phyloP scores from a whole-genome alignment of 2,113 vertebrate genomes.

The Phyllostomus discolor region DNA sequence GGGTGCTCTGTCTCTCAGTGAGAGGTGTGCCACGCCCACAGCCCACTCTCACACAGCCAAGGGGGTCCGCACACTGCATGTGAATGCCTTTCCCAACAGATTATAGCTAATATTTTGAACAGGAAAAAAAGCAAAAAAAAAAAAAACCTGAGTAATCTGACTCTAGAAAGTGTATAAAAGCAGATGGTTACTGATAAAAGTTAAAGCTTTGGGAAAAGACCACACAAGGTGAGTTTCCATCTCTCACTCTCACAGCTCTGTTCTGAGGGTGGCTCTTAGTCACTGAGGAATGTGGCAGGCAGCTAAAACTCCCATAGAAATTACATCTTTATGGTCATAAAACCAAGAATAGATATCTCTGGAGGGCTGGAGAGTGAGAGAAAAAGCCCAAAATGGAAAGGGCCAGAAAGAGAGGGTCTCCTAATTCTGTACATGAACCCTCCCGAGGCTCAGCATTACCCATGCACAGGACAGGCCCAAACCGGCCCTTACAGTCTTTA shows the following conservation, averaged over 20 bases:
- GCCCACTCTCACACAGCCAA: not conserved
- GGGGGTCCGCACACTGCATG: not conserved
- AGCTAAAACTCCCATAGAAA: not conserved
- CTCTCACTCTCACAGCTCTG: not conserved
- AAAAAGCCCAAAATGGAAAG: no score
- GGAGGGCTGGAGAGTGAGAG: not conserved
- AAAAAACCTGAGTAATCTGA: not conserved
- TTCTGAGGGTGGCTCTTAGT: not conserved
- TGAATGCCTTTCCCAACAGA: not conserved
- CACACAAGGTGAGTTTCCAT: not conserved
- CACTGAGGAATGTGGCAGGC: not conserved
- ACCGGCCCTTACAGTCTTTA: not conserved
- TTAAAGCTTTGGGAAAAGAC: not conserved
- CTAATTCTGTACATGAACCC: not conserved
- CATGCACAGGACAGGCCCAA: not conserved
- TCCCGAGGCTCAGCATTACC: not conserved
- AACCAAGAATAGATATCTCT: not conserved
- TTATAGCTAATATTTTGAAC: not conserved
- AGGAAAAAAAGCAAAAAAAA: not conserved
- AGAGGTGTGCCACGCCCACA: no score
- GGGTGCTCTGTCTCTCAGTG: not conserved
- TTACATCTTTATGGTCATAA: not conserved
- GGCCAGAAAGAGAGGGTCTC: not conserved
- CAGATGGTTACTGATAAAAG: not conserved
- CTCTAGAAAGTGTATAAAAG: not conserved